Evolutionary conservation across 2,888 invertebrate genomes (phyloP).

Genomic region (Drosophila prostipennis): DNA sequence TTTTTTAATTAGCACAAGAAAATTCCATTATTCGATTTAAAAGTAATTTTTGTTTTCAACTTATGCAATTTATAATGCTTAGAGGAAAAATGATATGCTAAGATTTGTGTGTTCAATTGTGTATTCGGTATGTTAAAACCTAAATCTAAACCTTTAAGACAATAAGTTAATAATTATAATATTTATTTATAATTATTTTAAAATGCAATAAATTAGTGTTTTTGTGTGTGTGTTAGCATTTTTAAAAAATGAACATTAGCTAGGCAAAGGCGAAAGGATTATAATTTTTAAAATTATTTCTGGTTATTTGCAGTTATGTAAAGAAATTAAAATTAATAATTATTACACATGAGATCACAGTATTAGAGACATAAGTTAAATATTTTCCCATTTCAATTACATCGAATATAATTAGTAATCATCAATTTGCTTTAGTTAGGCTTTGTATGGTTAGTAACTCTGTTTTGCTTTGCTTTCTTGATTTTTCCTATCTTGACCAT

Average conservation of each 20-base stretch:
- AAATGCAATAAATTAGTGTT: conserved; percentile 77
- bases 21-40: conserved; percentile 45
- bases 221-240: conserved; percentile 55
- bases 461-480: conserved; percentile 47
- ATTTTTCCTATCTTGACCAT: conserved; percentile 29
- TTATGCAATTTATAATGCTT: conserved; percentile 54
- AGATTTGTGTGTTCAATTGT: conserved; percentile 40
- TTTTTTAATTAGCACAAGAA: conserved; percentile 40
- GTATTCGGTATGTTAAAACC: conserved; percentile 53
- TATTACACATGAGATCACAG: conserved; percentile 85
- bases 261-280: conserved; percentile 59
- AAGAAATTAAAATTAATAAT: conserved; percentile 81
- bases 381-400: conserved; percentile 51
- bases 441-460: conserved; percentile 70
- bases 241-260: conserved; percentile 71
- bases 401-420: conserved; percentile 48
- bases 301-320: conserved; percentile 59
- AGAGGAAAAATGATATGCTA: conserved; percentile 71
- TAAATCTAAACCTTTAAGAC: conserved; percentile 60
- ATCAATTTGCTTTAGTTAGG: conserved; percentile 50
- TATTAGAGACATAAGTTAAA: conserved; percentile 84
- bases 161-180: conserved; percentile 45
- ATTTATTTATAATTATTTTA: conserved; percentile 61
- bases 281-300: conserved; percentile 55
- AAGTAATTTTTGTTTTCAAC: conserved; percentile 41